Conservation (phyloP, 1,140 invertebrate genomes). For the Latrodectus geometricus region DNA sequence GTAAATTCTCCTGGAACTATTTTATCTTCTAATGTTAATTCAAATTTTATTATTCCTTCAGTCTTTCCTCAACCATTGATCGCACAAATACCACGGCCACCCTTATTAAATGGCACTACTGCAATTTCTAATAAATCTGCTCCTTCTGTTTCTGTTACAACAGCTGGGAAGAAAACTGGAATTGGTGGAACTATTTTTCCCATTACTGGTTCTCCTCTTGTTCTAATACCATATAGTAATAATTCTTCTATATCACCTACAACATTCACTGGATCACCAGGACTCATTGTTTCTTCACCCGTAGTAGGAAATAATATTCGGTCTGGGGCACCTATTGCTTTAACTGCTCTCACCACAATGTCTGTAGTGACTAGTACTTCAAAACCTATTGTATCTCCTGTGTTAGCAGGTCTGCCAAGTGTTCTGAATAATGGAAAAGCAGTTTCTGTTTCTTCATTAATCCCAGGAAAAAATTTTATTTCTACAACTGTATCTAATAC, state of each 20-base stretch:
- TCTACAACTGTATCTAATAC: constrained; percentile 32
- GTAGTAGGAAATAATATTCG: background rate
- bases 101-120: too few species aligned
- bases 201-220: background rate
- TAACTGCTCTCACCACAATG: background rate
- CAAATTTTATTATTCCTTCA: constrained; percentile 2
- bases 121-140: too few species aligned
- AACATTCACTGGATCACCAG: background rate
- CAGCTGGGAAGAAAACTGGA: too few species aligned
- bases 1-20: background rate
- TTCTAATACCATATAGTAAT: constrained; percentile 6
- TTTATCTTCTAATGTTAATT: background rate
- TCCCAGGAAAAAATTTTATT: background rate
- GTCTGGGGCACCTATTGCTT: background rate
- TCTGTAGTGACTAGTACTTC: background rate
- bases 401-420: background rate
- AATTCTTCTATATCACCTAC: background rate
- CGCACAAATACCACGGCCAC: background rate
- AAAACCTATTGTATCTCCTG: background rate
- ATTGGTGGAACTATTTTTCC: background rate
- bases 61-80: background rate
- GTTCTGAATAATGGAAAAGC: background rate
- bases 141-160: too few species aligned
- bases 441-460: background rate
- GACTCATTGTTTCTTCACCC: background rate